A percentile compares a stretch with the other conserved stretches of the same genome.
These are phyloP conservation scores for Eriosoma lanigerum DNA, from an alignment of 1,140 invertebrate species.

Conservation along the genomic window DNA sequence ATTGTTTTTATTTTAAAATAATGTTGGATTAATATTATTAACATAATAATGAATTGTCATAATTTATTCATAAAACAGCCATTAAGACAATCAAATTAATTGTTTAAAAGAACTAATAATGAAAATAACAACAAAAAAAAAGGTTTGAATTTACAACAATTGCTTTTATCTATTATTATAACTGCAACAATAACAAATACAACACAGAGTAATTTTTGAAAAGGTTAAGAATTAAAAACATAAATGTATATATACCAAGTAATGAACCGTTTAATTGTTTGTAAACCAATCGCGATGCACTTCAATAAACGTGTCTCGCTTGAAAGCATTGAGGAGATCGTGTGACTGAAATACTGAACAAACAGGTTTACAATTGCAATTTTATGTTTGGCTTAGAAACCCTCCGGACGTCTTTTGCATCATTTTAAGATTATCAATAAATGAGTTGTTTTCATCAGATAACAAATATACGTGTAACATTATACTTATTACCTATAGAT, in stretches of 20 bases:
- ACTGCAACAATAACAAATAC: too few species aligned
- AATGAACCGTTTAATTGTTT: slow-evolving; percentile 2
- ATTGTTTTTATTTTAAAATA: too few species aligned
- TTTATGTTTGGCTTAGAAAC: neutral
- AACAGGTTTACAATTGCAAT: slow-evolving; percentile 23
- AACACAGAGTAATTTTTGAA: too few species aligned
- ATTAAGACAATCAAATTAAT: too few species aligned
- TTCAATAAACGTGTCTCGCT: slow-evolving; percentile 20
- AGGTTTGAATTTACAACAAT: too few species aligned
- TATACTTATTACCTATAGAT: too few species aligned
- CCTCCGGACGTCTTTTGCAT: slow-evolving; percentile 30
- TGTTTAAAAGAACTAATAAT: too few species aligned
- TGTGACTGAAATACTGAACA: slow-evolving; percentile 19
- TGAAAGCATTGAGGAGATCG: slow-evolving; percentile 9
- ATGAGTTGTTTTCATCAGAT: slow-evolving; percentile 22
- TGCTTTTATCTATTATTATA: too few species aligned
- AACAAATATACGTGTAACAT: neutral
- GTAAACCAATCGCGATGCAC: neutral
- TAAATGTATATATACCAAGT: neutral
- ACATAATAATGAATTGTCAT: too few species aligned
- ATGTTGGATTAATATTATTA: too few species aligned
- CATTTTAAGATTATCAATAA: slow-evolving; percentile 13
- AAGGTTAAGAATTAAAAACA: neutral
- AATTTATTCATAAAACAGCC: too few species aligned
- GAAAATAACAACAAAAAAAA: too few species aligned